Percentiles rank a stretch among this genome's conserved stretches.
Conservation (phyloP, 2,113 vertebrate species). For the Eidolon helvum region DNA sequence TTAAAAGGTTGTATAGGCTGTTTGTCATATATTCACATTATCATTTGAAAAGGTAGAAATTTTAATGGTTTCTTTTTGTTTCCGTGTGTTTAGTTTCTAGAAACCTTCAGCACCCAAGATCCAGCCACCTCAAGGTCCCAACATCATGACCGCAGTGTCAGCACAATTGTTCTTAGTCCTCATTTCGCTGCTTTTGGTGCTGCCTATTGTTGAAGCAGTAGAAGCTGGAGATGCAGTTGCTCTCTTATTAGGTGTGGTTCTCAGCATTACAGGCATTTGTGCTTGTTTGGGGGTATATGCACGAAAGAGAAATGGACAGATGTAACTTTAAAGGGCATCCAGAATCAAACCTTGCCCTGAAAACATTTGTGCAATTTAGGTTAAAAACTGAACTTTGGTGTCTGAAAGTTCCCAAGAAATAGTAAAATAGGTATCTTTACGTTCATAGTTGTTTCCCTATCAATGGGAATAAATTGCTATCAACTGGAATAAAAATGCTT, state of each 20-base stretch:
- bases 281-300: constrained; percentile 94
- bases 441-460: constrained; percentile 51
- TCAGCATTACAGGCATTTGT: constrained; percentile 90
- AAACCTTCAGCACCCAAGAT: background rate
- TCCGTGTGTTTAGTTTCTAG: constrained; percentile 54
- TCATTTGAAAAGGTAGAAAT: background rate
- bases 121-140: constrained; percentile 28
- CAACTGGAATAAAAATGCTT: background rate
- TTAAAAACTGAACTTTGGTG: constrained; percentile 44
- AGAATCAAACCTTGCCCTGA: background rate
- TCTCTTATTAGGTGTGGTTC: constrained; percentile 86
- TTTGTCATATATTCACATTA: background rate
- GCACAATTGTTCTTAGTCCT: constrained; percentile 66
- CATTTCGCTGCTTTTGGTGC: constrained; percentile 79
- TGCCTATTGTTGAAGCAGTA: constrained; percentile 88
- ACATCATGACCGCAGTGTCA: constrained; percentile 85
- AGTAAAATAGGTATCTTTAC: constrained; percentile 35
- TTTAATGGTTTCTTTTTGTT: constrained; percentile 45
- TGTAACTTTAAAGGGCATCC: constrained; percentile 78
- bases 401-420: background rate
- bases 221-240: constrained; percentile 91
- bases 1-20: background rate
- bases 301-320: constrained; percentile 87
- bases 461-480: background rate
- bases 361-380: constrained; percentile 28